A percentile compares a stretch with the other conserved stretches of the same genome.
Evolutionary conservation across 1,140 invertebrate species (phyloP).

Genomic region (Colletes latitarsis): DNA sequence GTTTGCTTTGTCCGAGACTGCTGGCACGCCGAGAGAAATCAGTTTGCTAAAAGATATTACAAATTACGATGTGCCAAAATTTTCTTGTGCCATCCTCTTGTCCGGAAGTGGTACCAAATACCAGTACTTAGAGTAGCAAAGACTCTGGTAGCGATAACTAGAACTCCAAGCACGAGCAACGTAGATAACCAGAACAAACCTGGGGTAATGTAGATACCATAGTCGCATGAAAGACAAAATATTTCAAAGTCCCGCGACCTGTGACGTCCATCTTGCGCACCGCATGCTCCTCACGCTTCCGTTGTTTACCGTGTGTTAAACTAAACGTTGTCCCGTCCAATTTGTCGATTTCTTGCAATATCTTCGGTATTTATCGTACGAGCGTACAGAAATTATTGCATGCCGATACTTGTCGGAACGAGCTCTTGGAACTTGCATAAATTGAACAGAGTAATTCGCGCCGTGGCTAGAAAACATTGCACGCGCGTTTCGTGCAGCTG

Average conservation of each 20-base stretch:
- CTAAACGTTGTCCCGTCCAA: not conserved
- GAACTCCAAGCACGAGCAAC: slow-evolving; percentile 42
- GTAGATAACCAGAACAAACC: slow-evolving; percentile 40
- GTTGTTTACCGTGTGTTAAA: not conserved
- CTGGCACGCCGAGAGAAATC: too few species aligned
- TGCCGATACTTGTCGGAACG: not conserved
- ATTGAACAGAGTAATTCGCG: not conserved
- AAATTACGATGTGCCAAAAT: too few species aligned
- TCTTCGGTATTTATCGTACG: too few species aligned
- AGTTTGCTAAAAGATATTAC: too few species aligned
- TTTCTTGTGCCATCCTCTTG: too few species aligned
- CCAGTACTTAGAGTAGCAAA: not conserved
- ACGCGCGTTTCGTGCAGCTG: not conserved
- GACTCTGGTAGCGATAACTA: slow-evolving; percentile 14
- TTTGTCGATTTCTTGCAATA: not conserved
- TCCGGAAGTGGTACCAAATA: not conserved
- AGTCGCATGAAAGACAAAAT: slow-evolving; percentile 35
- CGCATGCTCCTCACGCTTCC: slow-evolving; percentile 25
- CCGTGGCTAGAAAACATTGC: not conserved
- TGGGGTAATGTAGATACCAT: slow-evolving; percentile 74
- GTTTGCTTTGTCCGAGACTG: too few species aligned
- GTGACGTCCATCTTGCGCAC: not conserved
- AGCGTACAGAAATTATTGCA: not conserved
- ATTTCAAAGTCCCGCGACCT: slow-evolving; percentile 6
- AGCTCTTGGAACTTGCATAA: not conserved